Percentiles rank a stretch among this genome's conserved stretches.
Conservation (phyloP, 1,140 invertebrate genomes). For the Phymorhynchus buccinoides region DNA sequence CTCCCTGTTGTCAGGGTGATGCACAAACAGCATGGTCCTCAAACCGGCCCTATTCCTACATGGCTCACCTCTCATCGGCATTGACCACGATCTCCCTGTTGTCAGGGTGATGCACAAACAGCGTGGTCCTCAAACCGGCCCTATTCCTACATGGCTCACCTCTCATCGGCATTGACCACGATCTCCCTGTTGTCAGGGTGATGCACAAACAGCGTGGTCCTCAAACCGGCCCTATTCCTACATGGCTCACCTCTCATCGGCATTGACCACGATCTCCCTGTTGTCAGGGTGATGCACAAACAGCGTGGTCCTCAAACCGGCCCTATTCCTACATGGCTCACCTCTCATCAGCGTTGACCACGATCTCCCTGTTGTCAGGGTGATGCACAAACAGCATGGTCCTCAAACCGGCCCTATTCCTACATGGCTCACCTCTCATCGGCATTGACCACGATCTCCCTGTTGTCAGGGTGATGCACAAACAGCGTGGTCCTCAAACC, state of each 20-base stretch:
- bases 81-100: conserved; percentile 71
- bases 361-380: too few relatives aligned
- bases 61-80: conserved; percentile 69
- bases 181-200: conserved; percentile 69
- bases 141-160: conserved; percentile 51
- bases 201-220: conserved; percentile 69
- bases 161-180: conserved; percentile 72
- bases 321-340: too few relatives aligned
- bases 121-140: conserved; percentile 65
- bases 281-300: conserved; percentile 69
- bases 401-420: too few relatives aligned
- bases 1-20: conserved; percentile 67
- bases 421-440: too few relatives aligned
- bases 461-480: too few relatives aligned
- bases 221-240: conserved; percentile 56
- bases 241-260: conserved; percentile 68
- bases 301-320: too few relatives aligned
- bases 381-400: too few relatives aligned
- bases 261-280: conserved; percentile 70
- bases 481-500: too few relatives aligned
- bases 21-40: conserved; percentile 68
- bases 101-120: conserved; percentile 69
- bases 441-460: too few relatives aligned
- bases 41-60: conserved; percentile 55
- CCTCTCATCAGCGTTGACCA: too few relatives aligned